phyloP scores from a whole-genome alignment of 2,797 vertebrate genomes.

The Amblyraja radiata region DNA sequence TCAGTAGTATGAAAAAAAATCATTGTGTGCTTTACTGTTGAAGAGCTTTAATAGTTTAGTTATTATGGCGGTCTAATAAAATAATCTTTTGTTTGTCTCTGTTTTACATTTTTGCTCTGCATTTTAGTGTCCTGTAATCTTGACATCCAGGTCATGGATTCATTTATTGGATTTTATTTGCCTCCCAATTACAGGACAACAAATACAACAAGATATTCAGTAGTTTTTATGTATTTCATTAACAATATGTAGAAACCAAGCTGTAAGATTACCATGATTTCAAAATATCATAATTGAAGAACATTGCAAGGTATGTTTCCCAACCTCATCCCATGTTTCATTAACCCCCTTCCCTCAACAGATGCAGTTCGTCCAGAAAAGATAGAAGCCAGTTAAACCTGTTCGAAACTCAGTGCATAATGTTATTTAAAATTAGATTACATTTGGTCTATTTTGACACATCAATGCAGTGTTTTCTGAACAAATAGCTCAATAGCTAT shows the following conservation, averaged over 20 bases:
- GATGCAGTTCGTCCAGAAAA: background rate
- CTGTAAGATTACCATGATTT: background rate
- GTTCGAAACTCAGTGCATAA: background rate
- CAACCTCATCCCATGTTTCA: no score
- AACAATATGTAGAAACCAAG: background rate
- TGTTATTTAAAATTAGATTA: background rate
- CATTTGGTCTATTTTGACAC: background rate
- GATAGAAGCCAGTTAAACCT: background rate
- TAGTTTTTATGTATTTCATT: background rate
- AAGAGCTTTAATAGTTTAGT: background rate
- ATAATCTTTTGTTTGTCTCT: background rate
- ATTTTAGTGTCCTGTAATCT: background rate
- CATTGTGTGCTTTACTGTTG: background rate
- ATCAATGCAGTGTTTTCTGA: background rate
- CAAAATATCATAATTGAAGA: background rate
- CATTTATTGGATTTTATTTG: background rate
- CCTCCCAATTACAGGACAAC: background rate
- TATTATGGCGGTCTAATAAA: background rate
- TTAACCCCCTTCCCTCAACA: no score
- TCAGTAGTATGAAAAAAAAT: background rate
- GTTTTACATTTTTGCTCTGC: background rate
- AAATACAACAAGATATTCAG: background rate
- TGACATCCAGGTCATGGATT: background rate
- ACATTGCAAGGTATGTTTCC: background rate
- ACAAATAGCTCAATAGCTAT: background rate